phyloP scores from a whole-genome alignment of 2,113 vertebrate species.

The Bombycilla garrulus region DNA sequence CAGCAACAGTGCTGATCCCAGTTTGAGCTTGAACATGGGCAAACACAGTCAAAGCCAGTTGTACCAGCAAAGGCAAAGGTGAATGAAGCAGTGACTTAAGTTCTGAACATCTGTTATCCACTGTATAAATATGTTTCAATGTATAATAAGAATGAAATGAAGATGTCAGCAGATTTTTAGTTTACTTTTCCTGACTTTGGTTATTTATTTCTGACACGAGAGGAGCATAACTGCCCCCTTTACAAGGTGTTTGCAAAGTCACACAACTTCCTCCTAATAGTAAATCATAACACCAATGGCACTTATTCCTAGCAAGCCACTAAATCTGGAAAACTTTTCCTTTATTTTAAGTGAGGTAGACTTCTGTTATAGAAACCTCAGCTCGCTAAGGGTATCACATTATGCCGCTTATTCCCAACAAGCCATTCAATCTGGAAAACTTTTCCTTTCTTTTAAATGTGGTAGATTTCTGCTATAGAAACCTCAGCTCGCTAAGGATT shows the following conservation, averaged over 20 bases:
- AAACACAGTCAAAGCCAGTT: not conserved
- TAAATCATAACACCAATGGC: not conserved
- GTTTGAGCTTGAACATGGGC: accelerated
- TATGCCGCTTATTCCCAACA: not conserved
- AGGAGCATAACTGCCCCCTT: not conserved
- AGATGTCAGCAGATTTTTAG: not conserved
- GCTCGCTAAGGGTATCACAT: not conserved
- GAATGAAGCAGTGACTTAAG: not conserved
- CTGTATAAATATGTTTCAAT: not conserved
- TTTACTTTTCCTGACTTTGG: not conserved
- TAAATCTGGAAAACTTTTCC: not conserved
- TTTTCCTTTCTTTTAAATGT: not conserved
- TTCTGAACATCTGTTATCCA: not conserved
- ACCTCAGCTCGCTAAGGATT: not conserved
- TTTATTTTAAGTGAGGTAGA: not conserved
- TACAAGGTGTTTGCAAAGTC: not conserved
- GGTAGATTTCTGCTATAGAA: not conserved
- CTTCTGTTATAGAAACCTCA: not conserved
- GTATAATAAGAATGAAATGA: not conserved
- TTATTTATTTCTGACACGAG: not conserved
- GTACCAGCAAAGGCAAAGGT: not conserved
- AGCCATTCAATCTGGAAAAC: not conserved
- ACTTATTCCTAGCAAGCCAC: not conserved
- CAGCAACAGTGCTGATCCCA: not conserved
- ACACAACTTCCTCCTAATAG: not conserved